A percentile compares a stretch with the other conserved stretches of the same genome.
phyloP scores from a whole-genome alignment of 2,888 invertebrate species.

The Tenthredo amoena region DNA sequence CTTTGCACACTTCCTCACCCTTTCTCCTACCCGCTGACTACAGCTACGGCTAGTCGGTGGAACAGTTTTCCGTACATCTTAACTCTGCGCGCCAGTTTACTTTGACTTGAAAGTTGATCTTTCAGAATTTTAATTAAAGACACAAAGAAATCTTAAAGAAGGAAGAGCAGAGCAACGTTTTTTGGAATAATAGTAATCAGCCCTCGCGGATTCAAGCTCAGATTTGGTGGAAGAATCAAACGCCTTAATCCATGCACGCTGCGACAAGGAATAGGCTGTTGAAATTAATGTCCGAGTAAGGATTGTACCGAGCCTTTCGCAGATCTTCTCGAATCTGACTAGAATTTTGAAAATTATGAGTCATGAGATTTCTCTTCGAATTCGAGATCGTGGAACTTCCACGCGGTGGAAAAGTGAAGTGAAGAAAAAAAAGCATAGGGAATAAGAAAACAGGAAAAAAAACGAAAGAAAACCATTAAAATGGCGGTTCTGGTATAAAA shows the following conservation, averaged over 20 bases:
- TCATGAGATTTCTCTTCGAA: background rate
- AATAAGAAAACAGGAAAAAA: background rate
- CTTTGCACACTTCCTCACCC: background rate
- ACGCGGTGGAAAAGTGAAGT: background rate
- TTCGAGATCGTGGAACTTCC: background rate
- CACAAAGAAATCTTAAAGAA: background rate
- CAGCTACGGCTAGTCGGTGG: background rate
- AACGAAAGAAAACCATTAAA: background rate
- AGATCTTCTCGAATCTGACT: background rate
- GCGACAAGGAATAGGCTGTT: background rate
- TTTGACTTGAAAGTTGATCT: background rate
- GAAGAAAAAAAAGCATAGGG: background rate
- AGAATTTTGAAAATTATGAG: background rate
- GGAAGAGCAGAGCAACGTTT: background rate
- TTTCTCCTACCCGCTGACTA: background rate
- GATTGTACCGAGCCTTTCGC: background rate
- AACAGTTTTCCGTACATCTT: background rate
- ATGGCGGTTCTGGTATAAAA: conserved; percentile 32
- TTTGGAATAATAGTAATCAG: background rate
- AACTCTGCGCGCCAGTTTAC: background rate
- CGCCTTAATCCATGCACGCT: background rate
- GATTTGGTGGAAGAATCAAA: background rate
- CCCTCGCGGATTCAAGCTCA: background rate
- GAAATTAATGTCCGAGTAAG: background rate
- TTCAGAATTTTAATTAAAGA: background rate